phyloP scores from a whole-genome alignment of 2,888 invertebrate genomes.

The Folsomia candida region DNA sequence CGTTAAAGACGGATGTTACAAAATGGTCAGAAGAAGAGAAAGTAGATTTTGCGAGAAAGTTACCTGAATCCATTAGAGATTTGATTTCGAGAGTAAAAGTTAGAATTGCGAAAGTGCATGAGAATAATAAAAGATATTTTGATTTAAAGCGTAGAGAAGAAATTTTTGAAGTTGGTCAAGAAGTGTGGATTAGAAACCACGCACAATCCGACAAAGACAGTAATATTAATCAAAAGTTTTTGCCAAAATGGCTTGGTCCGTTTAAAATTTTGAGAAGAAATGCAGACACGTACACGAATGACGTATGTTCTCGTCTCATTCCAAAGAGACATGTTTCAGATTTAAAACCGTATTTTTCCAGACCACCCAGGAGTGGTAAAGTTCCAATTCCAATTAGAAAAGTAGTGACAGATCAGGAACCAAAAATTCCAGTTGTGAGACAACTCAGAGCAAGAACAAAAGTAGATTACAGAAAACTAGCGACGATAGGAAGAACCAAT shows the following conservation, averaged over 20 bases:
- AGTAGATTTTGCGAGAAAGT: neutral
- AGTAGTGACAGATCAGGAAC: neutral
- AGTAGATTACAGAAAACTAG: neutral
- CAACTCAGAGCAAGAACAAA: neutral
- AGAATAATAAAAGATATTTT: constrained; percentile 21
- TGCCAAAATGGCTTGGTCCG: constrained; percentile 7
- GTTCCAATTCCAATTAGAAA: neutral
- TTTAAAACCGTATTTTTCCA: constrained; percentile 6
- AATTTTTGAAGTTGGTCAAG: constrained; percentile 12
- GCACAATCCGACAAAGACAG: neutral
- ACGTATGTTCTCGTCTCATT: neutral
- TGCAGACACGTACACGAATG: neutral
- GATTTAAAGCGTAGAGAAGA: constrained; percentile 17
- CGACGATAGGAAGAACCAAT: too few relatives aligned
- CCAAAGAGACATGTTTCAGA: constrained; percentile 13
- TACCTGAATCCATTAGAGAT: constrained; percentile 9
- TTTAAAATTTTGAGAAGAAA: constrained; percentile 7
- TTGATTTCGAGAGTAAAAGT: constrained; percentile 8
- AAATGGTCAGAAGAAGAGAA: neutral
- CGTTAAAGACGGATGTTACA: neutral
- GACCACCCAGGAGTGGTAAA: neutral
- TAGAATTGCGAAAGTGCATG: constrained; percentile 13
- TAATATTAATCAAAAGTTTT: neutral
- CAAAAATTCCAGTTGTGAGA: neutral
- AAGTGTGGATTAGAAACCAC: constrained; percentile 14